phyloP scores from a whole-genome alignment of 2,888 invertebrate genomes.

The Strigamia crassipes region DNA sequence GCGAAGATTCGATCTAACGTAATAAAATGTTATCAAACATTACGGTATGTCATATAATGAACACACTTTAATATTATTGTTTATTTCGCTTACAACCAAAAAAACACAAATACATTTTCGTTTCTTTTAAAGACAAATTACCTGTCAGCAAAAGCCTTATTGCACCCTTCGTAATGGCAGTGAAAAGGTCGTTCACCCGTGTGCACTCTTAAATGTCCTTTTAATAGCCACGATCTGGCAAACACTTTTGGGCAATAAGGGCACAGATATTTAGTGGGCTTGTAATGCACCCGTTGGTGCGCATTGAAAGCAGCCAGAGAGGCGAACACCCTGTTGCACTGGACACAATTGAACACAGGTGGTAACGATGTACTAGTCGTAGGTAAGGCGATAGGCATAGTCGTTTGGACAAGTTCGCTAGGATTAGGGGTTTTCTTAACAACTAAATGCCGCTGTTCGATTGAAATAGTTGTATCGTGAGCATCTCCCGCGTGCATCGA shows the following conservation, averaged over 20 bases:
- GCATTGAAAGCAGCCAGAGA: constrained; percentile 47
- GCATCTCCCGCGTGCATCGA: neutral
- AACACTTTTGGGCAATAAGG: constrained; percentile 46
- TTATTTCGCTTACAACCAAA: constrained; percentile 8
- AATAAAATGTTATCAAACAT: neutral
- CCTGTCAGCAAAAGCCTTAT: constrained; percentile 47
- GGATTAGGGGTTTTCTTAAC: neutral
- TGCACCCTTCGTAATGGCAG: constrained; percentile 45
- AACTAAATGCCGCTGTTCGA: neutral
- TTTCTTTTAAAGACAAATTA: neutral
- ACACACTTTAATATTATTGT: neutral
- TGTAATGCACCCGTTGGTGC: constrained; percentile 46
- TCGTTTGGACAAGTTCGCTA: constrained; percentile 19
- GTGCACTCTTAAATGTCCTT: constrained; percentile 47
- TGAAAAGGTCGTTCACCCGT: constrained; percentile 46
- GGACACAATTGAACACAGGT: constrained; percentile 43
- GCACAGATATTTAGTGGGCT: constrained; percentile 46
- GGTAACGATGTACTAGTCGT: neutral
- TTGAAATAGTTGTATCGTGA: neutral
- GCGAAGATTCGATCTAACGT: constrained; percentile 44
- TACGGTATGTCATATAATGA: neutral
- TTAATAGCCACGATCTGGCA: constrained; percentile 46
- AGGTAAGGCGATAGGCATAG: neutral
- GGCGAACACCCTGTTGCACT: constrained; percentile 43
- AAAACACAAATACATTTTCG: neutral